Base-by-base conservation (phyloP, 2,888 invertebrate genomes). In the Isotomurus palustris region DNA sequence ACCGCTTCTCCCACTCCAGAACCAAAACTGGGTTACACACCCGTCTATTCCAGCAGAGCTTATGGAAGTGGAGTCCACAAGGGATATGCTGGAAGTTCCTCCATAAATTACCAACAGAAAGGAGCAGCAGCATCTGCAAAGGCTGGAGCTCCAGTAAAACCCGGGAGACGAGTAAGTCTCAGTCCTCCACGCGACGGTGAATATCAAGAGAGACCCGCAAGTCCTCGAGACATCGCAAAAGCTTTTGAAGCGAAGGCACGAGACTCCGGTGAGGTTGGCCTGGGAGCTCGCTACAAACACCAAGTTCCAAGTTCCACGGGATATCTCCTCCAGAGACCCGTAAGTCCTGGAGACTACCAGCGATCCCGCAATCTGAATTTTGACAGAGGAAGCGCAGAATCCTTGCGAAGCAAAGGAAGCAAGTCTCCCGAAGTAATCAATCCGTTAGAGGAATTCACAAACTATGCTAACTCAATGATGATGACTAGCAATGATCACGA, bases 181-280 rank as follows among this genome's bases (percentile, higher is more conserved):
- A 47, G 36, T 14, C 32, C 38, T 22, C 29, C 50, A 8, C 29
- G 55, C n/a, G 14, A 12, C 22, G 32, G 49, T 8, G 53, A 50
- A 21, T 41, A 56, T 21, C 24, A 43, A n/a, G 53, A 50, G 4
- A 28, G 62, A 21, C 62, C 62, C 5, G 56, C 62, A 8, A 66
- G 61, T 53, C 66, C 66, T 5, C 41, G 62, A 21, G 66, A 66
- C 25, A 66, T 66, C 48, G 62, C 62, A n/a, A 56, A 49, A 58
- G 58, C 55, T 1, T 66, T 66, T 56, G 66, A 66, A 48, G 48
- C 56, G 24, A 52, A 53, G 29, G 56, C 65, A 4, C 53, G 36
- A 19, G 60, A 60, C 10, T 47, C 51, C 19, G 49, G 48, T 1
- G 38, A 24, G 3, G 17, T 41, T 10, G 17, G 35, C 17, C 21